Conservation (phyloP, 2,113 vertebrate genomes). For the Malurus alboscapulatus region DNA sequence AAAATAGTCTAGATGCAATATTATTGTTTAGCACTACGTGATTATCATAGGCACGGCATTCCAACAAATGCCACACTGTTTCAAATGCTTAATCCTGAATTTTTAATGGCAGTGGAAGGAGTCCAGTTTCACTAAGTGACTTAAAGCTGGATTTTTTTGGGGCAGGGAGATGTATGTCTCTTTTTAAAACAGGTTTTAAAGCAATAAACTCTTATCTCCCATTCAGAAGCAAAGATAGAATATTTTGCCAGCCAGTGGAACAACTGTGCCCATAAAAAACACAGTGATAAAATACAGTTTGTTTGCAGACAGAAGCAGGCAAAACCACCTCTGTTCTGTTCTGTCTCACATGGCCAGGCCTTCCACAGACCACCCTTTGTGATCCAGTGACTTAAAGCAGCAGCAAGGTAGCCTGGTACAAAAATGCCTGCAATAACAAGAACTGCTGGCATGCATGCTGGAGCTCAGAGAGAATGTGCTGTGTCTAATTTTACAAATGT, state of each 20-base stretch:
- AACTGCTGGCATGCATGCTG: not conserved
- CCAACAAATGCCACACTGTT: not conserved
- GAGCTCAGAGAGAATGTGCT: not conserved
- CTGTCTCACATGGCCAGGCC: not conserved
- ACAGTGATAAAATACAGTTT: not conserved
- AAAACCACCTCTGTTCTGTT: not conserved
- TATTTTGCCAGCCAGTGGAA: not conserved
- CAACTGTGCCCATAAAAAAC: not conserved
- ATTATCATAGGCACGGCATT: not conserved
- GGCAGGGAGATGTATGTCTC: not conserved
- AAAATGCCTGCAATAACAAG: not conserved
- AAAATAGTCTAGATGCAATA: not conserved
- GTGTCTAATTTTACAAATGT: not conserved
- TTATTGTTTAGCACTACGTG: not conserved
- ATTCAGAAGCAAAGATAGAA: not conserved
- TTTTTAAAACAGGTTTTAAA: not conserved
- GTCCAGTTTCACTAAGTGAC: not conserved
- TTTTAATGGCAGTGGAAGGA: slow-evolving; percentile 1
- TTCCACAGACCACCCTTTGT: not conserved
- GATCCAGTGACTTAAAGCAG: not conserved
- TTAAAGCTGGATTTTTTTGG: not conserved
- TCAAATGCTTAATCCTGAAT: not conserved
- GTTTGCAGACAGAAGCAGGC: not conserved
- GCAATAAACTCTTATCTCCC: not conserved
- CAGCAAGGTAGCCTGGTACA: not conserved